Evolutionary conservation across 2,888 invertebrate species (phyloP).

Genomic region (Andrena fulva): DNA sequence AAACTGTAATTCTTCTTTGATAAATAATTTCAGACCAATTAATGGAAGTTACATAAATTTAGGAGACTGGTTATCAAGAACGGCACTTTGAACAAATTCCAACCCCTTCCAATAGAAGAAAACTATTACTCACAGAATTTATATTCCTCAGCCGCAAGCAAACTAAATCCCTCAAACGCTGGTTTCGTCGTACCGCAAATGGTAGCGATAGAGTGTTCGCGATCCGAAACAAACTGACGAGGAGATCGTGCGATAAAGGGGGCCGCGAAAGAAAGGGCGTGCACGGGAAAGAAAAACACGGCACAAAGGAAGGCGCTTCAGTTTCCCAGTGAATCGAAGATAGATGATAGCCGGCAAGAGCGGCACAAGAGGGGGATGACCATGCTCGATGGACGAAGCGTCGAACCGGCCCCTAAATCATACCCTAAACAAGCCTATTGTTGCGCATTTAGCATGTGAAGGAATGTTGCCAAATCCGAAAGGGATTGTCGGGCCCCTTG

Average conservation of each 20-base stretch:
- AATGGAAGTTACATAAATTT: neutral
- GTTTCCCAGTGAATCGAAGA: conserved; percentile 74
- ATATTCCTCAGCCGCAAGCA: neutral
- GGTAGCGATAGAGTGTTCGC: conserved; percentile 18
- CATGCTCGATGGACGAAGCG: conserved; percentile 64
- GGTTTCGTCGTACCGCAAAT: neutral
- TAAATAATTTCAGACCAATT: neutral
- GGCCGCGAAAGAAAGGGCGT: conserved; percentile 22
- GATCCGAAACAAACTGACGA: conserved; percentile 30
- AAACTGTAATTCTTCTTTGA: too few relatives aligned
- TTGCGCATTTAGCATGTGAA: conserved; percentile 83
- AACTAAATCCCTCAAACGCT: neutral
- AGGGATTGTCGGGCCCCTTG: conserved; percentile 65
- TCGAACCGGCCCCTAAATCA: conserved; percentile 80
- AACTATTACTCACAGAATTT: neutral
- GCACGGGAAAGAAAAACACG: conserved; percentile 50
- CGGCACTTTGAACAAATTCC: neutral
- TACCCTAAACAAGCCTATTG: conserved; percentile 83
- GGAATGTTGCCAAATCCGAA: conserved; percentile 82
- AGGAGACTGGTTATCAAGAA: too few relatives aligned
- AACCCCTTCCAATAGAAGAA: neutral
- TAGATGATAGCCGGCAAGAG: conserved; percentile 71
- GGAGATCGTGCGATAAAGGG: conserved; percentile 44
- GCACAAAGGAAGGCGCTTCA: conserved; percentile 68
- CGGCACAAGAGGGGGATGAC: conserved; percentile 64